Base-by-base conservation (phyloP, 2,113 vertebrate genomes). In the Chiloscyllium plagiosum region DNA sequence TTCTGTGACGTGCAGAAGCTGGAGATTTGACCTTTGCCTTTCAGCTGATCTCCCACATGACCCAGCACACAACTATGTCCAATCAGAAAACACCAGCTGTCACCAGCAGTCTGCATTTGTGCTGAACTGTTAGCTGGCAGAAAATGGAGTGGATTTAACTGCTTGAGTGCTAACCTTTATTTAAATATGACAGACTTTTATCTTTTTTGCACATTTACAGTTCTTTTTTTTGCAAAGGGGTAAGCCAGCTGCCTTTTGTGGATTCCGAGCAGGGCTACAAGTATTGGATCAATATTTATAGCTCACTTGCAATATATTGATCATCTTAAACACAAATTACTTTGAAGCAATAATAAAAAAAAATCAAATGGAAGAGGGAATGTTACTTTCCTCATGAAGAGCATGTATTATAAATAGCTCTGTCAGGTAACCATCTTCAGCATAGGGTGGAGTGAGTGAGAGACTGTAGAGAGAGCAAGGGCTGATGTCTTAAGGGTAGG, bases 81-180 rank as follows among this genome's bases (percentile, higher is more conserved):
- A 95, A 95, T 95, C 94, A 95, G 66, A 72, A 50, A 95, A 0
- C 94, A 95, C 68, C 94, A 95, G 68, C 69, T 95, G 94, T 95
- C 94, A 52, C 94, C 68, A 72, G 94, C 66, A 52, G 42, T 24
- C 68, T 95, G 69, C 69, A 52, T 52, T 52, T 95, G 47, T 52
- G 47, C 24, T 95, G 68, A 50, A 33, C 29, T 50, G 68, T 72
- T 47, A 95, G 24, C 13, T 69, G 29, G 94, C 65, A 70, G 47
- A 95, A 95, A 47, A 50, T 26, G 24, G 15, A 94, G 33, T 29
- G 7, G 29, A 50, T 95, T 95, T 95, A 95, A 95, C 94, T 52
- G 22, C 47, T 52, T 5, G 69, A 95, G 94, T 95, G 68, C n/a
- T 26, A 33, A 33, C 24, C 42, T 13, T 72, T 95, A 13, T 47